Evolutionary conservation across 2,113 vertebrate species (phyloP), one percentile per base, ranked within the genome.

Genomic region (Brevimyrus niger): DNA sequence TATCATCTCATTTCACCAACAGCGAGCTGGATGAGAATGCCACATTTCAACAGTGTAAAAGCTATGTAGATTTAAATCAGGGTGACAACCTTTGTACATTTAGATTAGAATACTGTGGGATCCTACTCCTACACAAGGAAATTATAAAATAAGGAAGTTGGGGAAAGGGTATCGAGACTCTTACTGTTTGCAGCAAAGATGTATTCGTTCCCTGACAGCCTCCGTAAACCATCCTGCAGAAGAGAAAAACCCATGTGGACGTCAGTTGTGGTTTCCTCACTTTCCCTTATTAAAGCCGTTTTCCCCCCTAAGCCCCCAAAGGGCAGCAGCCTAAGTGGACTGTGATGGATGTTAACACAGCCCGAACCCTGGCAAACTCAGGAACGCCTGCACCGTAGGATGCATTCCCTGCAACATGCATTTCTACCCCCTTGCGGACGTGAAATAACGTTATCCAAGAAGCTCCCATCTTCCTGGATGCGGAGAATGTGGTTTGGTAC

Each of bases 191-290:
- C 94, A 90, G 98, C 93, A 88, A 99, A 93, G 92, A 97, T 96
- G 94, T 97, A 97, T 90, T 99, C 97, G 0, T 98, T 98, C 93
- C 97, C 98, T 58, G 98, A 98, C 91, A 98, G 93, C 95, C 97
- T 97, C 93, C 98, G 96, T 89, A 99, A 95, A 76, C 98, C 98
- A 91, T 98, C 98, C 98, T 99, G 94, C 92, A 84, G 87, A 92
- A 90, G 91, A 94, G 94, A 80, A 21, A 21, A 88, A 89, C 73
- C 31, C 31, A 42, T 38, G 55, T 55, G 69, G 35, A 88, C 31
- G 83, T 76, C 44, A 84, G 51, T 10, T 87, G 58, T 88, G 17
- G n/a, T 61, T 58, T 38, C 23, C n/a, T 44, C 50, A 61, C 19
- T 65, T 61, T 38, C 53, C 27, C 35, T 76, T 38, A 15, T 82